These are phyloP conservation scores for Eurosta solidaginis DNA, from an alignment of 1,140 invertebrate genomes.

Conservation along the genomic window DNA sequence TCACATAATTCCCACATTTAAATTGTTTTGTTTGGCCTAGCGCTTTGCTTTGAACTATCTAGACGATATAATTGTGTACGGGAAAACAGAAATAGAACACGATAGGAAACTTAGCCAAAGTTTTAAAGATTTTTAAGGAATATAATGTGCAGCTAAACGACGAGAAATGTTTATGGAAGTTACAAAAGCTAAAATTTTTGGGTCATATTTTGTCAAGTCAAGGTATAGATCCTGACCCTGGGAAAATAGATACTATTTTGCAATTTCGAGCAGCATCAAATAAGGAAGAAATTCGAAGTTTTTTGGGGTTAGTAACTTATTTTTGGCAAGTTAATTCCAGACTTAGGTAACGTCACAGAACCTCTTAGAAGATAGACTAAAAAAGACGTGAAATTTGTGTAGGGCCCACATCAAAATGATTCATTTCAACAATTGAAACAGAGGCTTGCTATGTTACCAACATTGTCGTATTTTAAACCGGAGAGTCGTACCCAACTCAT, in stretches of 20 bases:
- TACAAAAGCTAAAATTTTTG: conserved; percentile 34
- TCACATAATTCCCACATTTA: too few relatives aligned
- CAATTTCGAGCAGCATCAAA: conserved; percentile 26
- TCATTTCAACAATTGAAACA: conserved; percentile 33
- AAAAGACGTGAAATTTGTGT: conserved; percentile 11
- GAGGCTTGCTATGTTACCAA: conserved; percentile 12
- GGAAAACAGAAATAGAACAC: conserved; percentile 43
- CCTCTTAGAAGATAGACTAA: too few relatives aligned
- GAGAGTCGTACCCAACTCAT: conserved; percentile 24
- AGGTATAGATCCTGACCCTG: conserved; percentile 34
- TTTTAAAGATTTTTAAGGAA: conserved; percentile 40
- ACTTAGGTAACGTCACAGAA: conserved; percentile 33
- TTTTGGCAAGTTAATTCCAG: conserved; percentile 36
- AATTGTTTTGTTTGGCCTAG: too few relatives aligned
- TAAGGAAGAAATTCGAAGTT: conserved; percentile 34
- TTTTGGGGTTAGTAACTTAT: conserved; percentile 36
- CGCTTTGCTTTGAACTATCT: conserved; percentile 36
- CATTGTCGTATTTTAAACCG: conserved; percentile 27
- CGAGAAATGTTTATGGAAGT: conserved; percentile 44
- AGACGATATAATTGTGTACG: conserved; percentile 56
- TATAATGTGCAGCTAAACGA: conserved; percentile 43
- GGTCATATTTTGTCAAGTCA: conserved; percentile 34
- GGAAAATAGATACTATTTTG: conserved; percentile 35
- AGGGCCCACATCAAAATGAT: conserved; percentile 1
- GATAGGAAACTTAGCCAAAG: conserved; percentile 41